Conservation (phyloP, 2,113 vertebrate species). For the Gambusia affinis region DNA sequence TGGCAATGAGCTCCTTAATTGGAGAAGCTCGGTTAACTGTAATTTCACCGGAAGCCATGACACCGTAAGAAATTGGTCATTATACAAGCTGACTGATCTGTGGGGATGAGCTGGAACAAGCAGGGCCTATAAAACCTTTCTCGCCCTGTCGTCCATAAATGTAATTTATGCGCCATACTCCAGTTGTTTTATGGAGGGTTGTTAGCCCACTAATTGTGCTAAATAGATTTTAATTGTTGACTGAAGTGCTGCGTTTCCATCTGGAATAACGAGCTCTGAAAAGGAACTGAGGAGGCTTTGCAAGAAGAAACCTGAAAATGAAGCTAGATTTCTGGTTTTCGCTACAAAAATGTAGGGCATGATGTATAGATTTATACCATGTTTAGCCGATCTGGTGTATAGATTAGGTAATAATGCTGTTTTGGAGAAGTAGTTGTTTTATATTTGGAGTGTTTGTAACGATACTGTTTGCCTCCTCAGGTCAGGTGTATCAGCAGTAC, state of each 20-base stretch:
- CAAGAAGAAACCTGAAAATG: neutral
- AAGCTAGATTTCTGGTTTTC: neutral
- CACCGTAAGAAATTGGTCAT: neutral
- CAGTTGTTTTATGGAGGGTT: neutral
- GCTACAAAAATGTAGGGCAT: neutral
- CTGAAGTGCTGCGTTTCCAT: neutral
- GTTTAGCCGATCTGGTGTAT: neutral
- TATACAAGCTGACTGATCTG: neutral
- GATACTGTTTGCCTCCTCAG: conserved; percentile 67
- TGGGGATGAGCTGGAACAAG: neutral
- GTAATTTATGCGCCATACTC: neutral
- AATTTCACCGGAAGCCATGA: too few relatives aligned
- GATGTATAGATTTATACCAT: neutral
- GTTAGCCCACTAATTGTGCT: neutral
- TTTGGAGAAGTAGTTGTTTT: neutral
- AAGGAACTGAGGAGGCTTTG: neutral
- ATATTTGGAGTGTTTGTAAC: neutral
- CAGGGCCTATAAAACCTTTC: neutral
- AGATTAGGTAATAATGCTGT: neutral
- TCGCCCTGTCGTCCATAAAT: neutral
- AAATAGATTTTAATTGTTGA: neutral
- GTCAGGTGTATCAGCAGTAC: conserved; percentile 97
- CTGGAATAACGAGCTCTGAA: too few relatives aligned
- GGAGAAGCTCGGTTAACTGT: neutral
- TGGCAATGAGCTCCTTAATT: neutral